These are phyloP conservation scores for Myotis davidii DNA, from an alignment of 2,113 vertebrate genomes.

Conservation along the genomic window DNA sequence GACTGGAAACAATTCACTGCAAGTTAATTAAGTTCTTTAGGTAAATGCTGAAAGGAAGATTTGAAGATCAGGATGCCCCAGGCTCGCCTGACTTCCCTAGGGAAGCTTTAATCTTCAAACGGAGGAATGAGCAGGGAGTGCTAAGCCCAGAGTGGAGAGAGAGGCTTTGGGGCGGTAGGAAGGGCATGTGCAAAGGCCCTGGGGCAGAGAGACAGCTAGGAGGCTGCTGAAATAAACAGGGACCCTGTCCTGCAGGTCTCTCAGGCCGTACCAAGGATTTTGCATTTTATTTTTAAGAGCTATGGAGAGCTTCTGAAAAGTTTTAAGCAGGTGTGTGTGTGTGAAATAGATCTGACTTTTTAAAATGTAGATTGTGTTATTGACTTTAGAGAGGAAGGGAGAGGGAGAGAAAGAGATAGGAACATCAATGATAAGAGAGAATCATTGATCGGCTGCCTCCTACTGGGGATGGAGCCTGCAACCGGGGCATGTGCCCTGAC, in stretches of 20 bases:
- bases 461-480: no score
- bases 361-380: no score
- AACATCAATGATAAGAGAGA: no score
- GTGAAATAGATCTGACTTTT: no score
- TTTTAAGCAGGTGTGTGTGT: not conserved
- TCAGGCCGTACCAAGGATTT: not conserved
- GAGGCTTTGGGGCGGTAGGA: not conserved
- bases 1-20: not conserved
- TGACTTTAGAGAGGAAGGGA: no score
- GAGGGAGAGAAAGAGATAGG: no score
- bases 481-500: no score
- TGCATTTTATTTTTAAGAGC: not conserved
- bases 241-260: not conserved
- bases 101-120: not conserved
- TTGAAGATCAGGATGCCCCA: not conserved
- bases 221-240: not conserved
- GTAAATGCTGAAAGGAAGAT: not conserved
- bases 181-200: not conserved
- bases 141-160: not conserved
- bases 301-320: not conserved
- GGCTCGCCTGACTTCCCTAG: not conserved
- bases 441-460: no score
- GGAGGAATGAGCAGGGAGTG: not conserved
- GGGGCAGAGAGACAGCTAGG: not conserved
- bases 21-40: not conserved